Conservation (phyloP, 2,888 invertebrate genomes). For the Folsomia candida region DNA sequence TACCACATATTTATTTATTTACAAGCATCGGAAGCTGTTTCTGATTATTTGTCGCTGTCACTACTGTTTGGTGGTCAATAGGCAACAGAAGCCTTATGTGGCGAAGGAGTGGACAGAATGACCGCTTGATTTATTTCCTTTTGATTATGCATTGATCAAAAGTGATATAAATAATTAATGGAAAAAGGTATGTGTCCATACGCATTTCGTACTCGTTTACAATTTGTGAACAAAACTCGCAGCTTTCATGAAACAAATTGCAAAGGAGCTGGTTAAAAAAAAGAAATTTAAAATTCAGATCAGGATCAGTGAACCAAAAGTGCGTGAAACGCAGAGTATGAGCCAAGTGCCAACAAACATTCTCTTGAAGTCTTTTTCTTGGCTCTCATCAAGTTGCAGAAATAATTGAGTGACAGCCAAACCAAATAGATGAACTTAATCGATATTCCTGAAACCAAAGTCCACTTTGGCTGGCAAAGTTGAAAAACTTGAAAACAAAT, state of each 20-base stretch:
- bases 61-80: too few species aligned
- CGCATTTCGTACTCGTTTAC: neutral
- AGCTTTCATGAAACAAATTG: too few species aligned
- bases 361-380: neutral
- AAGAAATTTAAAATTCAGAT: neutral
- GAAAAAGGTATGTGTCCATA: too few species aligned
- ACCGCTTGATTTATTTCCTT: neutral
- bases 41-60: neutral
- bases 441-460: neutral
- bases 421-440: conserved; percentile 16
- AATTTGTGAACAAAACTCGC: neutral
- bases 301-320: neutral
- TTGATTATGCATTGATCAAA: neutral
- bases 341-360: neutral
- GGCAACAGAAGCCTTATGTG: neutral
- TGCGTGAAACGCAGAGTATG: neutral
- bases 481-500: neutral
- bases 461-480: neutral
- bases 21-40: neutral
- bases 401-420: conserved; percentile 25
- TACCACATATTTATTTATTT: neutral
- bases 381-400: neutral
- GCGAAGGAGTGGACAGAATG: neutral
- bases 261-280: too few species aligned
- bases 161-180: too few species aligned